Evolutionary conservation across 2,797 vertebrate species (phyloP), one percentile per base, ranked within the genome.

Genomic region (Tapera naevia): DNA sequence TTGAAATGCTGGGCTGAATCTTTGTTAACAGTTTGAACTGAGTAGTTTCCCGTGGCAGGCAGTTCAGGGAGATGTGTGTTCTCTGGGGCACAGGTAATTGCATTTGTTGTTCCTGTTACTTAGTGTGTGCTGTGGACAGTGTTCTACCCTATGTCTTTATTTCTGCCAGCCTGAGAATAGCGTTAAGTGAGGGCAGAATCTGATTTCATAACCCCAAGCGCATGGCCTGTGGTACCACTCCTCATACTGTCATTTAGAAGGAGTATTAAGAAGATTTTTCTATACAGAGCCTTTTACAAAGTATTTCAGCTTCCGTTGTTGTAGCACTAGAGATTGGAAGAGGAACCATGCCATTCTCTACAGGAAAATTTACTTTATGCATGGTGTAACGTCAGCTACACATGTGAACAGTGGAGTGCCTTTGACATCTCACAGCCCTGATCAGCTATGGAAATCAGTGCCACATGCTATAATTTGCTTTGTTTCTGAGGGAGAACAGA

Each of bases 321-420:
- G 32, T 56, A 66, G 39, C 30, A 30, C 19, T 81, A 39, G 62
- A 84, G 91, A 46, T 61, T 60, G 51, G 62, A 50, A 82, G 39
- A 32, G 41, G 25, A 80, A 27, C 17, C n/a, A 5, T 76, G 39
- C 45, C 18, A 6, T 5, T 27, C 24, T 70, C 19, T 2, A 1
- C 11, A 43, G 58, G 30, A 86, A 88, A 75, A 79, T 51, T 75
- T 14, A 6, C 17, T 3, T 74, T 70, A 9, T 50, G 6, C 9
- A n/a, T 1, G 0, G 1, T 35, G 51, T 73, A 60, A 22, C 15
- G 32, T 45, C 83, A 88, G 48, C 30, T 45, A 28, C 0, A 0
- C 0, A 0, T 60, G 23, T 2, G 0, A 71, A 25, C 21, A 3
- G 3, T 35, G 45, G 18, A 82, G 11, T 21, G 12, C 17, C 41